A percentile compares a stretch with the other conserved stretches of the same genome.
These are phyloP conservation scores for Menidia menidia DNA, from an alignment of 2,797 vertebrate species.

Conservation along the genomic window DNA sequence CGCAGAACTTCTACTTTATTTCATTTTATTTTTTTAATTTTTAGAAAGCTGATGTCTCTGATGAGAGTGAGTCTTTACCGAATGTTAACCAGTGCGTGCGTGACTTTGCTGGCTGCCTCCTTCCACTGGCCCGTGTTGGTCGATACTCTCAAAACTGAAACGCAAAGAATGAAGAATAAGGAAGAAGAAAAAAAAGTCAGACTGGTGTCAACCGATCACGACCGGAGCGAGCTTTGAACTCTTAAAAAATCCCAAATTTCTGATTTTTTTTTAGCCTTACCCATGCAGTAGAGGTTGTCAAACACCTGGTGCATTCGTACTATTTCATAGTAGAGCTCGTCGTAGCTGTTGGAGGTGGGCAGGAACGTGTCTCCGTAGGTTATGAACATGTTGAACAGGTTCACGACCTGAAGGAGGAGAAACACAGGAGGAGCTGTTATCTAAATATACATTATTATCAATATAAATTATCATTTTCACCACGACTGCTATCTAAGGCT, in stretches of 20 bases:
- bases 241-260: background rate
- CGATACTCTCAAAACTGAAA: conserved; percentile 93
- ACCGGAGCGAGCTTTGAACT: background rate
- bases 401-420: conserved; percentile 93
- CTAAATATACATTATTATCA: background rate
- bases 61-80: conserved; percentile 80
- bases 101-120: conserved; percentile 98
- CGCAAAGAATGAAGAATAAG: background rate
- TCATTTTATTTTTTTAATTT: conserved; percentile 1
- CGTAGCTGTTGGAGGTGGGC: conserved; percentile 98
- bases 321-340: conserved; percentile 98
- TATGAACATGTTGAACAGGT: conserved; percentile 99
- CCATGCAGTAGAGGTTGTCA: conserved; percentile 99
- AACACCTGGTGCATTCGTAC: conserved; percentile 99
- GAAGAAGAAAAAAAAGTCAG: conserved; percentile 4
- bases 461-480: background rate
- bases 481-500: too few species aligned
- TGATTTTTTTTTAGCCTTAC: conserved; percentile 74
- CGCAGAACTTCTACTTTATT: too few species aligned
- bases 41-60: background rate
- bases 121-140: conserved; percentile 98
- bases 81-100: conserved; percentile 94
- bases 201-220: background rate
- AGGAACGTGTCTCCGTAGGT: conserved; percentile 98
- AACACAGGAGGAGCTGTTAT: background rate